Evolutionary conservation across 2,888 invertebrate species (phyloP), one percentile per base, ranked within the genome.

Genomic region (Piscicola geometra): DNA sequence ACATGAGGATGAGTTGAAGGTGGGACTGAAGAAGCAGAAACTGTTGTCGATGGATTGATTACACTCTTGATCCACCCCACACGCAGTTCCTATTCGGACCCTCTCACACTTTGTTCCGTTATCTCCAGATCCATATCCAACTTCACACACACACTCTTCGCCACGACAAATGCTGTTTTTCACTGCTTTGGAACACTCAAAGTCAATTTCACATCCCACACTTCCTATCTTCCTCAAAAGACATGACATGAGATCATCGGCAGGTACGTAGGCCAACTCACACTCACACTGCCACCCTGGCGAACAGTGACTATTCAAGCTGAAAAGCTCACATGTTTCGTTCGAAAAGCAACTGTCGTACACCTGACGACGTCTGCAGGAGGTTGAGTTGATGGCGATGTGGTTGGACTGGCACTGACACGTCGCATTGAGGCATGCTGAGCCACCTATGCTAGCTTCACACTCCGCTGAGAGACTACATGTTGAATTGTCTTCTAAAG

Each of bases 1-100:
- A 36, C 78, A 78, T 12, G 71, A 70, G n/a, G 60, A 56, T 3
- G n/a, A 36, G 28, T 78, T 75, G n/a, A n/a, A n/a, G n/a, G n/a
- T n/a, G n/a, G n/a, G n/a, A n/a, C n/a, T n/a, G 18, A 5, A 32
- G 21, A 50, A 21, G 56, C 78, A 78, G 1, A 71, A 33, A 60
- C 76, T 78, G 33, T 72, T 67, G 50, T 67, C 35, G 1, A 78
- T 75, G 0, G 71, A 66, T 32, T 41, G 21, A 1, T n/a, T 3
- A 41, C 78, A 78, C 28, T 72, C 75, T 18, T 30, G 21, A 70
- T 76, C 70, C 15, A 32, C 30, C 0, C 30, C 33, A 56, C 78
- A 78, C 5, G 41, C 18, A 33, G 77, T 75, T 52, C 71, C 71
- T 18, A 78, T 67, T 15, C n/a, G 18, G n/a, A 74, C 64, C 56